Base-by-base conservation (phyloP, 2,797 vertebrate genomes). In the Trematomus bernacchii region DNA sequence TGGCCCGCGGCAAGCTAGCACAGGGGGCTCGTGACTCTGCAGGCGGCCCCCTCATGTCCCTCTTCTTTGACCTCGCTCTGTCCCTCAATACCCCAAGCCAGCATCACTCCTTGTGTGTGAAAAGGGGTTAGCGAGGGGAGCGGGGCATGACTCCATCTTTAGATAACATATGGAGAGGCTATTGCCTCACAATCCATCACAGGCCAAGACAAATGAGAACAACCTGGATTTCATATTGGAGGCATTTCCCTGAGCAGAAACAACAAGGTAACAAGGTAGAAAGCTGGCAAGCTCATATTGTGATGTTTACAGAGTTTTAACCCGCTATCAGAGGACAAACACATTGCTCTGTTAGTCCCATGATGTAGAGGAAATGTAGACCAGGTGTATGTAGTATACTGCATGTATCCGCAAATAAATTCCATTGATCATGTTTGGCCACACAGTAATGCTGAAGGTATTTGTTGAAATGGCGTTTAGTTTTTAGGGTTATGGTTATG, bases 101-200 rank as follows among this genome's bases (percentile, higher is more conserved):
- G 84, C 87, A 84, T 91, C 90, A 85, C 77, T 93, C 81, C 85
- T 92, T 87, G 77, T 84, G 85, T 79, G 84, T 83, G 73, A 75
- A 85, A 80, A 73, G 83, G 68, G 89, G 90, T 83, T 77, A 81
- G 70, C 57, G 79, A 84, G 82, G 76, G 74, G 85, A 77, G 72
- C 64, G 51, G 84, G 87, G 82, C 84, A 73, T 18, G 87, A 51
- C 84, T 90, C 85, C 85, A 87, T 89, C 87, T 92, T 91, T 85
- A 91, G 90, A 89, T 89, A 93, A 91, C 93, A 93, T 92, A 93
- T 90, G 91, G 90, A 84, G 79, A 89, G 80, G 85, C 89, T 85
- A 78, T 73, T 87, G 80, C 82, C 73, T 81, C 82, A 80, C 79
- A 14, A 94, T 94, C 91, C 87, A 94, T 94, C 93, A 93, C 73